Evolutionary conservation across 2,888 invertebrate genomes (phyloP).

Genomic region (Craniophora ligustri): DNA sequence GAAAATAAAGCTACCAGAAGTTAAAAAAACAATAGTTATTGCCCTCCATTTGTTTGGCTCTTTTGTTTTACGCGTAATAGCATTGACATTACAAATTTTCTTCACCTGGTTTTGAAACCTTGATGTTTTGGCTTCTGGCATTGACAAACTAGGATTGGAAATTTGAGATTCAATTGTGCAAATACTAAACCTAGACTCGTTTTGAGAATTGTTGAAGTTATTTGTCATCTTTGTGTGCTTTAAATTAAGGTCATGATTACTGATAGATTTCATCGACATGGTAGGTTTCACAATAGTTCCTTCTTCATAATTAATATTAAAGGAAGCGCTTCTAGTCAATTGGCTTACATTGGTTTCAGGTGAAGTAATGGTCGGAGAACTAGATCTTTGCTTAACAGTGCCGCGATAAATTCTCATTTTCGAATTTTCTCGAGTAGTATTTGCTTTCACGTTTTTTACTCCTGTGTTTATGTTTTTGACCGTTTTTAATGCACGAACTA

Average conservation of each 20-base stretch:
- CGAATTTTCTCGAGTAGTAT: constrained; percentile 55
- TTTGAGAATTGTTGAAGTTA: constrained; percentile 43
- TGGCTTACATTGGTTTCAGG: constrained; percentile 42
- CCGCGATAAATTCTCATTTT: constrained; percentile 75
- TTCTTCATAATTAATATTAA: constrained; percentile 53
- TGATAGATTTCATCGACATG: constrained; percentile 65
- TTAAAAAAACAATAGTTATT: constrained; percentile 89
- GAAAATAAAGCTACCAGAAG: constrained; percentile 88
- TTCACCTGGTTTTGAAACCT: constrained; percentile 43
- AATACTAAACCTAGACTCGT: constrained; percentile 71
- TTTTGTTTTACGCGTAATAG: constrained; percentile 58
- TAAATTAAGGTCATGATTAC: constrained; percentile 67
- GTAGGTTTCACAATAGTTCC: constrained; percentile 25
- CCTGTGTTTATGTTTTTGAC: constrained; percentile 69
- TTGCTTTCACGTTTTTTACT: constrained; percentile 62
- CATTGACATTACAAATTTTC: constrained; percentile 43
- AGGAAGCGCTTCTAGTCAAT: constrained; percentile 74
- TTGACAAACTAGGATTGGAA: constrained; percentile 54
- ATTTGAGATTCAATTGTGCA: constrained; percentile 65
- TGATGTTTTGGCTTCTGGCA: constrained; percentile 40
- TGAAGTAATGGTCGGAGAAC: constrained; percentile 55
- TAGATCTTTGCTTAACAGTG: constrained; percentile 51
- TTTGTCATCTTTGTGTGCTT: constrained; percentile 41
- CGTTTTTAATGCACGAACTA: constrained; percentile 88
- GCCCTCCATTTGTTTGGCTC: constrained; percentile 89